These are phyloP conservation scores for Nannobrachium achirus DNA, from an alignment of 2,113 vertebrate species.

Conservation along the genomic window DNA sequence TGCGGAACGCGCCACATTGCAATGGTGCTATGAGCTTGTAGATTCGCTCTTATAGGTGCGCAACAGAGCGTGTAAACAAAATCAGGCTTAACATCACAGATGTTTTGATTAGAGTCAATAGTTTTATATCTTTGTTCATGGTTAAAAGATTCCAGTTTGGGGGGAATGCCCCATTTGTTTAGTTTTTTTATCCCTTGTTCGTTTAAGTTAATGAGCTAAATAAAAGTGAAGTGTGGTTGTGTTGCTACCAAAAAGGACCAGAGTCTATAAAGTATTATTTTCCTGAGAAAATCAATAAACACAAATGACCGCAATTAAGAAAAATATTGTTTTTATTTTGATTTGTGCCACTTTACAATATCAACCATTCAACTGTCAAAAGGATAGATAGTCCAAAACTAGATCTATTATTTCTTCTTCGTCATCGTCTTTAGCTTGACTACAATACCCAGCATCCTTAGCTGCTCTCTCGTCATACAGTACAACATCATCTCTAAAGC, in stretches of 20 bases:
- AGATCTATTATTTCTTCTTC: conserved; percentile 60
- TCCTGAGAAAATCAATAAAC: conserved; percentile 57
- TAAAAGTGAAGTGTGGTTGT: background rate
- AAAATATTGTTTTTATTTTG: conserved; percentile 83
- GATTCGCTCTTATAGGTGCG: too few relatives aligned
- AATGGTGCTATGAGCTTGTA: too few relatives aligned
- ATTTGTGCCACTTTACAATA: conserved; percentile 52
- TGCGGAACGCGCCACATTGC: too few relatives aligned
- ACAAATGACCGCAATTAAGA: conserved; percentile 57
- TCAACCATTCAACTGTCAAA: conserved; percentile 70
- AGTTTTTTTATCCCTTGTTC: conserved; percentile 30
- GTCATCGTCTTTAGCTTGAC: conserved; percentile 43
- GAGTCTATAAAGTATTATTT: conserved; percentile 25
- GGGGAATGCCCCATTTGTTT: conserved; percentile 1
- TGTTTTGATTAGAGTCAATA: too few relatives aligned
- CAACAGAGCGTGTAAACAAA: too few relatives aligned
- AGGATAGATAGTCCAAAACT: conserved; percentile 77
- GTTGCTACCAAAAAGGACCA: conserved; percentile 13
- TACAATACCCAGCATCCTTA: conserved; percentile 54
- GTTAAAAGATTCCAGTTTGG: too few relatives aligned
- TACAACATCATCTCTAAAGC: conserved; percentile 67
- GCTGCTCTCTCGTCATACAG: conserved; percentile 55
- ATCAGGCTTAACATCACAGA: too few relatives aligned
- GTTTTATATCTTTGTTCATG: too few relatives aligned
- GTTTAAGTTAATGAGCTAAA: background rate